These are phyloP conservation scores for Steinernema scapterisci DNA, from an alignment of 2,888 invertebrate genomes.

Conservation along the genomic window DNA sequence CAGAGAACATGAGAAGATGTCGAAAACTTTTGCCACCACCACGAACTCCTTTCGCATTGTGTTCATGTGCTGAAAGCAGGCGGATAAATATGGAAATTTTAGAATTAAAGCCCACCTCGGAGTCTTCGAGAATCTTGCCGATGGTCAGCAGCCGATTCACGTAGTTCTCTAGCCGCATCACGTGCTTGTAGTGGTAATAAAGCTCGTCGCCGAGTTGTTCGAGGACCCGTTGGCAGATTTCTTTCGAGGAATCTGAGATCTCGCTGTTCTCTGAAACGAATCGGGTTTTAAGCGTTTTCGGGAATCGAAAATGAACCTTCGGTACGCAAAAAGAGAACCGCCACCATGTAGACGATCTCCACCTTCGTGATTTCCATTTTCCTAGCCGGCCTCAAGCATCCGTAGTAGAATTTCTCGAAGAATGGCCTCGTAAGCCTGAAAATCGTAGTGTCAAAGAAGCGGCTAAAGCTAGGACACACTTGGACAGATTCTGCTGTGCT, in stretches of 20 bases:
- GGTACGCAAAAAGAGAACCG: not conserved
- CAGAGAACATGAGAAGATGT: not conserved
- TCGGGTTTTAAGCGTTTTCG: not conserved
- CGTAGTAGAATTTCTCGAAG: not conserved
- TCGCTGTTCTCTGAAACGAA: not conserved
- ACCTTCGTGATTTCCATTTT: not conserved
- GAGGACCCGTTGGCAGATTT: not conserved
- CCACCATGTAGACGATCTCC: not conserved
- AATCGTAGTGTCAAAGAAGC: not conserved
- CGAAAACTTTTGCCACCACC: not conserved
- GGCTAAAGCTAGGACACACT: not conserved
- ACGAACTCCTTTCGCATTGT: not conserved
- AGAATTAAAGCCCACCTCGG: not conserved
- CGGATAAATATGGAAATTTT: not conserved
- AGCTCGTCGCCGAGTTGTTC: not conserved
- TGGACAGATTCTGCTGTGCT: not conserved
- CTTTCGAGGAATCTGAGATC: not conserved
- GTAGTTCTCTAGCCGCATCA: constrained; percentile 6
- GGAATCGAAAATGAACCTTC: not conserved
- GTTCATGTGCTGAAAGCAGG: not conserved
- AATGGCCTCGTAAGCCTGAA: not conserved
- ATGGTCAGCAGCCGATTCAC: constrained; percentile 2
- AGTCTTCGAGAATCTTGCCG: not conserved
- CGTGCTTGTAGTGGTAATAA: not conserved
- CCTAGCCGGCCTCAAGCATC: not conserved